phyloP scores from a whole-genome alignment of 2,797 vertebrate genomes.

The Sandelia bainsii region DNA sequence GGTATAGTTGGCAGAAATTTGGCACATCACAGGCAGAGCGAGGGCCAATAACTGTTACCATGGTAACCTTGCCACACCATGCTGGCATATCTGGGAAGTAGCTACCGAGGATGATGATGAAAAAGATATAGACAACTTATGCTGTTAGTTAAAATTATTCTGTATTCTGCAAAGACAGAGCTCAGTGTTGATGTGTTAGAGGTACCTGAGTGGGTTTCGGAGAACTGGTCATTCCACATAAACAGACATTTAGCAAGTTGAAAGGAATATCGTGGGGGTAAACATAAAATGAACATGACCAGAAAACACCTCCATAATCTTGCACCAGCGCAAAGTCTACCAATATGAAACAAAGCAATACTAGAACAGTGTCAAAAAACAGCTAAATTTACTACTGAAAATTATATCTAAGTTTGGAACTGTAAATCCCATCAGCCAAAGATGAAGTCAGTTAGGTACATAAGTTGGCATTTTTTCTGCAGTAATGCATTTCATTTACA shows the following conservation, averaged over 20 bases:
- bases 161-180: neutral
- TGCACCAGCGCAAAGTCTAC: no score
- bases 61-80: conserved; percentile 64
- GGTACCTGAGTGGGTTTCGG: neutral
- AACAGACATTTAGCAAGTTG: neutral
- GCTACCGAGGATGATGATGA: conserved; percentile 23
- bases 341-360: no score
- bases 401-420: no score
- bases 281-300: no score
- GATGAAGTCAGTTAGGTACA: no score
- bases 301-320: no score
- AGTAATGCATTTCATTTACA: no score
- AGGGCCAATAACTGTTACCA: conserved; percentile 61
- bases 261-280: neutral
- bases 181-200: neutral
- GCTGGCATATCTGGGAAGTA: conserved; percentile 47
- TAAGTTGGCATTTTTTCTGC: no score
- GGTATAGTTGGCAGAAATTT: conserved; percentile 56
- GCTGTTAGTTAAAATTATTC: conserved; percentile 8
- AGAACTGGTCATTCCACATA: neutral
- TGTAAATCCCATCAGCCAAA: no score
- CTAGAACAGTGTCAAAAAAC: no score
- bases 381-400: no score
- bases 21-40: conserved; percentile 37
- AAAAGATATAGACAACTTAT: conserved; percentile 24